Percentiles rank a stretch among this genome's conserved stretches.
Evolutionary conservation across 2,797 vertebrate genomes (phyloP).

Genomic region (Rallus crepitans): DNA sequence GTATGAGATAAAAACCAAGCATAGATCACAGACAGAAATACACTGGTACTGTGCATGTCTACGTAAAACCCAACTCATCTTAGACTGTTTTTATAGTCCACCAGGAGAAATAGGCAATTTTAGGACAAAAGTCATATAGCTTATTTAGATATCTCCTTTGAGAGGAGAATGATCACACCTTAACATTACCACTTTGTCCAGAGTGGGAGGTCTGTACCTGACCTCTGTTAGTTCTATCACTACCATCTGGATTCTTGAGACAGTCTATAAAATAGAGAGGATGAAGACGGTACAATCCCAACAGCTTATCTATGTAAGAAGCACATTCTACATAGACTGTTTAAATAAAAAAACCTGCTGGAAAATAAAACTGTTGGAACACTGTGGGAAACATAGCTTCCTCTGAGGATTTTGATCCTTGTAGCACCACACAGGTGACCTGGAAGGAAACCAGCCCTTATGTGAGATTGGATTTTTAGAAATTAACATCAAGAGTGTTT

Average conservation of each 20-base stretch:
- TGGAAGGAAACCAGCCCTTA: not conserved
- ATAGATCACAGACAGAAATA: not conserved
- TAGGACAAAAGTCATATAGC: not conserved
- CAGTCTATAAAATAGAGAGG: not conserved
- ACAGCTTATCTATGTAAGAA: not conserved
- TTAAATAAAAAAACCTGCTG: not conserved
- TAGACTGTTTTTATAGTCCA: not conserved
- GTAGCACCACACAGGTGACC: not conserved
- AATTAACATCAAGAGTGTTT: not conserved
- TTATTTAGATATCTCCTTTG: not conserved
- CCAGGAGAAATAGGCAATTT: not conserved
- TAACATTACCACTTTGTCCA: not conserved
- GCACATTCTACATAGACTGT: not conserved
- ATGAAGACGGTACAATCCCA: not conserved
- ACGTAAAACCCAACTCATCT: not conserved
- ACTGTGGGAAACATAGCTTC: not conserved
- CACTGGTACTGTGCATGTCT: not conserved
- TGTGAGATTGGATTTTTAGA: not conserved
- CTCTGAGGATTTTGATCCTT: not conserved
- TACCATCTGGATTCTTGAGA: not conserved
- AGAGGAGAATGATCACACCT: not conserved
- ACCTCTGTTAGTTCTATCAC: not conserved
- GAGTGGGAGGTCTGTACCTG: not conserved
- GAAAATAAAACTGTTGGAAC: not conserved
- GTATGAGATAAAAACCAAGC: not conserved